phyloP scores from a whole-genome alignment of 2,113 vertebrate species.

The Lates calcarifer region DNA sequence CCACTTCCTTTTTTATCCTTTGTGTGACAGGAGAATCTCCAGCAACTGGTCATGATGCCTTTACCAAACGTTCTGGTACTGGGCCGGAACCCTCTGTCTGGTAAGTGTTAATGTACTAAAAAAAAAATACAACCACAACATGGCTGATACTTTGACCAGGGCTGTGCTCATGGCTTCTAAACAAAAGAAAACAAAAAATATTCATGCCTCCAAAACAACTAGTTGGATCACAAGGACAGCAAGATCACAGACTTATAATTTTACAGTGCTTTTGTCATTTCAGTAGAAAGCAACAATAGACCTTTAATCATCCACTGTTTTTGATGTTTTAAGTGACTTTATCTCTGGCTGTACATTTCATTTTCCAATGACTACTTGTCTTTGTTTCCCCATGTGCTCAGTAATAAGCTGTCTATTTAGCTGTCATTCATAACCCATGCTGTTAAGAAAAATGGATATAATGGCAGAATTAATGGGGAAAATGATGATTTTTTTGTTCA shows the following conservation, averaged over 20 bases:
- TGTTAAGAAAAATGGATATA: not conserved
- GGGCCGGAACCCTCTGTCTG: conserved; percentile 91
- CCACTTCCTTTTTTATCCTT: not conserved
- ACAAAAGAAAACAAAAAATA: not conserved
- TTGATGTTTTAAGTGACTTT: conserved; percentile 24
- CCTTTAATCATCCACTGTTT: conserved; percentile 35
- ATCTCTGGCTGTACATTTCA: conserved; percentile 7
- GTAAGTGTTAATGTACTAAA: conserved; percentile 48
- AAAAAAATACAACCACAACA: not conserved
- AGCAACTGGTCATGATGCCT: conserved; percentile 98
- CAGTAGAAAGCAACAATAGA: conserved; percentile 6
- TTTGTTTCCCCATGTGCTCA: not conserved
- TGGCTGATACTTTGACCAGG: not conserved
- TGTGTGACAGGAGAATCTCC: conserved; percentile 90
- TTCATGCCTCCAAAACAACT: not conserved
- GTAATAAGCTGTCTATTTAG: conserved; percentile 11
- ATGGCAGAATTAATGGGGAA: not conserved
- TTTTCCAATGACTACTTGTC: not conserved
- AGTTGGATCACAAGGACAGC: not conserved
- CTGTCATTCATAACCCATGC: not conserved
- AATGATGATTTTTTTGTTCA: not conserved
- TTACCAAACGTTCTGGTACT: conserved; percentile 95
- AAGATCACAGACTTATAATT: not conserved
- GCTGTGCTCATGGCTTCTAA: not conserved
- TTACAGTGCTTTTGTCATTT: not conserved